Percentiles rank a stretch among this genome's conserved stretches.
These are phyloP conservation scores for Typhlomys cinereus DNA, from an alignment of 2,113 vertebrate genomes.

Conservation along the genomic window DNA sequence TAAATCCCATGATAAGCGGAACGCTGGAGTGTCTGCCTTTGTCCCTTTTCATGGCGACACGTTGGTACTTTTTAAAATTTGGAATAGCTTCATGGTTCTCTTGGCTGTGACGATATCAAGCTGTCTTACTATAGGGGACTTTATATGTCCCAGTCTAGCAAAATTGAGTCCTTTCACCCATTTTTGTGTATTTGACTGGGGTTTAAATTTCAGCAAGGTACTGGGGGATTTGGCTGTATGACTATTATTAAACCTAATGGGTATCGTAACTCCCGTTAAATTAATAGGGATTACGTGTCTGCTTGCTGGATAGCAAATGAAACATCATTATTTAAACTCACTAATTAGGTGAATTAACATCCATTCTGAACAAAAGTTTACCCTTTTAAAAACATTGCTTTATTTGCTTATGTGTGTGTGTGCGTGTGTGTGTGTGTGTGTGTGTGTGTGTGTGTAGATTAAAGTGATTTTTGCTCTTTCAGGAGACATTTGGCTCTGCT, in stretches of 20 bases:
- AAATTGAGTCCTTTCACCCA: slow-evolving; percentile 59
- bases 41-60: no score
- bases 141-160: slow-evolving; percentile 49
- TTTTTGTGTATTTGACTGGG: slow-evolving; percentile 59
- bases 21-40: no score
- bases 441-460: slow-evolving; percentile 55
- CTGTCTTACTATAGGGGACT: slow-evolving; percentile 20
- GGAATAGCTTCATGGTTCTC: no score
- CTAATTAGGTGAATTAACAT: slow-evolving; percentile 68
- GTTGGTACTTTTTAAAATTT: background rate
- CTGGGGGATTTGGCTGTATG: slow-evolving; percentile 49
- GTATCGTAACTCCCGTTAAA: slow-evolving; percentile 72
- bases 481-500: slow-evolving; percentile 8
- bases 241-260: slow-evolving; percentile 62
- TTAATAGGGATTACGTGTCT: slow-evolving; percentile 64
- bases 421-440: slow-evolving; percentile 53
- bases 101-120: background rate
- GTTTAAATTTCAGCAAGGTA: slow-evolving; percentile 59
- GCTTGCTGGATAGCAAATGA: slow-evolving; percentile 41
- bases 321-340: slow-evolving; percentile 63
- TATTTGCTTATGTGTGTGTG: slow-evolving; percentile 52
- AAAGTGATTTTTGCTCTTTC: slow-evolving; percentile 10
- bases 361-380: slow-evolving; percentile 33
- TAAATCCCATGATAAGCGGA: slow-evolving; percentile 59
- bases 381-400: no score